phyloP scores from a whole-genome alignment of 1,140 invertebrate species.

The Hycleus phaleratus region DNA sequence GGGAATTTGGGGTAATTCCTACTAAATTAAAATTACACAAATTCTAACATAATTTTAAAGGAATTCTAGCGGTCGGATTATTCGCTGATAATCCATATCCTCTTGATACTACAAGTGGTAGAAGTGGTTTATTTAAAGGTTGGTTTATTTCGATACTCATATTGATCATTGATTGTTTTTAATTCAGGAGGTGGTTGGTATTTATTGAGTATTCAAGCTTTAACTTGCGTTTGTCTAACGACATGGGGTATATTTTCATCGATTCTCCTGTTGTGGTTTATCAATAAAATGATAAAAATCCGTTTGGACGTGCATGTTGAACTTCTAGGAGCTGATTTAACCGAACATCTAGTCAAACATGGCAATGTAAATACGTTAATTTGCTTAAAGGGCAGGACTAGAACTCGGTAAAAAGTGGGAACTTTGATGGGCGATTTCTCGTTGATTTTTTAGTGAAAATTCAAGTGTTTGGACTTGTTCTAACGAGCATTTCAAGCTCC shows the following conservation, averaged over 20 bases:
- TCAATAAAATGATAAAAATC: slow-evolving; percentile 72
- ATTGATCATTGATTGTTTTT: too few relatives aligned
- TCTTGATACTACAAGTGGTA: slow-evolving; percentile 66
- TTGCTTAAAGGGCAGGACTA: not conserved
- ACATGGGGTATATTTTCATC: slow-evolving; percentile 67
- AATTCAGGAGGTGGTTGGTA: slow-evolving; percentile 73
- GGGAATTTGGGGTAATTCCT: slow-evolving; percentile 53
- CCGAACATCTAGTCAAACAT: slow-evolving; percentile 71
- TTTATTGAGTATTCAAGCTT: slow-evolving; percentile 71
- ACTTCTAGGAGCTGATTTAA: slow-evolving; percentile 77
- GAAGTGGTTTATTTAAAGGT: slow-evolving; percentile 75
- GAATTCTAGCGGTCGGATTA: slow-evolving; percentile 75
- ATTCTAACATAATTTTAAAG: slow-evolving; percentile 48
- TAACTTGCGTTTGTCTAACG: slow-evolving; percentile 61
- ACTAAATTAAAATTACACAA: slow-evolving; percentile 2
- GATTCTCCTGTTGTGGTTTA: slow-evolving; percentile 61
- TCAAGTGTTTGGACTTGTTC: too few relatives aligned
- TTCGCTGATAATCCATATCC: slow-evolving; percentile 82
- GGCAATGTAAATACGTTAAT: slow-evolving; percentile 41
- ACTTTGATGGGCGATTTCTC: too few relatives aligned
- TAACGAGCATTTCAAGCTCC: too few relatives aligned
- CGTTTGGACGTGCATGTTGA: slow-evolving; percentile 78
- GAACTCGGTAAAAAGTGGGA: too few relatives aligned
- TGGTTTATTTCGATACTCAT: not conserved
- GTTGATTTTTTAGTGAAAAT: too few relatives aligned